Conservation (phyloP, 2,888 invertebrate genomes). For the Horisme vitalbata region DNA sequence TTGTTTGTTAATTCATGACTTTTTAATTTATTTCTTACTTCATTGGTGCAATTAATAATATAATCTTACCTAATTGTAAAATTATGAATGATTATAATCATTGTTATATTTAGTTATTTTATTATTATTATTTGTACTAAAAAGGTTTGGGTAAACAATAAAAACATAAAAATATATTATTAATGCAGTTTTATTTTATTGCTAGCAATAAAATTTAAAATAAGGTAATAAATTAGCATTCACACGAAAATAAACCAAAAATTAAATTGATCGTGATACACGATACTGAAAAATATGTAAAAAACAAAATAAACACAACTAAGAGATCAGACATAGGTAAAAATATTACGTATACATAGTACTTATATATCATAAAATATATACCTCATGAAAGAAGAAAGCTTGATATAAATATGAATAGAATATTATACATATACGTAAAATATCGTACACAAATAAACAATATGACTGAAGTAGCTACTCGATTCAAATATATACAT, state of each 20-base stretch:
- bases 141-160: neutral
- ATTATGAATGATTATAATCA: too few relatives aligned
- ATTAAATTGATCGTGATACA: constrained; percentile 43
- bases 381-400: constrained; percentile 13
- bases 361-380: constrained; percentile 23
- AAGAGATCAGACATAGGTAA: constrained; percentile 36
- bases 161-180: constrained; percentile 10
- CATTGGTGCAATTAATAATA: too few relatives aligned
- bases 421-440: constrained; percentile 28
- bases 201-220: constrained; percentile 36
- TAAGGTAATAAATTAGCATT: constrained; percentile 41
- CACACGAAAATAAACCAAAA: constrained; percentile 44
- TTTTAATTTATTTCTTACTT: too few relatives aligned
- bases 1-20: too few relatives aligned
- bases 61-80: too few relatives aligned
- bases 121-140: too few relatives aligned
- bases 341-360: constrained; percentile 34
- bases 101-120: too few relatives aligned
- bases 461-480: too few relatives aligned
- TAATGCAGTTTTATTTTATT: constrained; percentile 32
- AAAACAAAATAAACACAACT: constrained; percentile 29
- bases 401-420: constrained; percentile 18
- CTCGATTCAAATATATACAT: too few relatives aligned
- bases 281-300: constrained; percentile 52
- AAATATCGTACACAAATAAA: constrained; percentile 16